Evolutionary conservation across 92 coral and sea anemone genomes (phyloP).

Genomic region (Bergia puertoricense): DNA sequence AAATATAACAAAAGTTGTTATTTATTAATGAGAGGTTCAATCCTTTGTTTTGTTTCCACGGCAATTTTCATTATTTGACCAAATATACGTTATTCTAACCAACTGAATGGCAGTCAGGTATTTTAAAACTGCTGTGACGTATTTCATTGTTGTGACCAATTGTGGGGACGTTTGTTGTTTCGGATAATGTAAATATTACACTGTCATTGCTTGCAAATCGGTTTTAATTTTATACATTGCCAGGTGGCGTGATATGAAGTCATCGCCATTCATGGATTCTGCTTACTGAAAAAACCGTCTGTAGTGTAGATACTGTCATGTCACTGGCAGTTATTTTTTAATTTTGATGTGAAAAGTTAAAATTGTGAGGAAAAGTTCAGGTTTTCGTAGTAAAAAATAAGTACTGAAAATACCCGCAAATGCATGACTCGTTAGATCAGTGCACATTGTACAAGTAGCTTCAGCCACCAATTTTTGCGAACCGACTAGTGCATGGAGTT

Average conservation of each 20-base stretch:
- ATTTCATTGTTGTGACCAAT: neutral
- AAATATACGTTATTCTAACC: neutral
- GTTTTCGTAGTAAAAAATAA: too few relatives aligned
- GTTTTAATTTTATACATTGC: too few relatives aligned
- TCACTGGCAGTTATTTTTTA: too few relatives aligned
- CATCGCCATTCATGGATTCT: neutral
- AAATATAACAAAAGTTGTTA: neutral
- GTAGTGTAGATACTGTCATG: too few relatives aligned
- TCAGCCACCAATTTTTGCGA: too few relatives aligned
- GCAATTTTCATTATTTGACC: neutral
- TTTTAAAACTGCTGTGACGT: neutral
- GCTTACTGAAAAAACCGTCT: neutral
- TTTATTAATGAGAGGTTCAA: neutral
- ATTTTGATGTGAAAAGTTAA: too few relatives aligned
- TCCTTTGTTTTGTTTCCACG: neutral
- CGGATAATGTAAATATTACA: neutral
- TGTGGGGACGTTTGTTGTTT: neutral
- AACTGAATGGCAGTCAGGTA: neutral
- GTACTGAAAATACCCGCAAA: too few relatives aligned
- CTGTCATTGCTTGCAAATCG: neutral
- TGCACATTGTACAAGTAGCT: too few relatives aligned
- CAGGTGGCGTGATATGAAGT: neutral
- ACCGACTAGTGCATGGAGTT: too few relatives aligned
- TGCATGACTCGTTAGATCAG: too few relatives aligned
- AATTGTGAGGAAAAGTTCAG: too few relatives aligned